Evolutionary conservation across 2,797 vertebrate genomes (phyloP).

Genomic region (Anas flavirostris): DNA sequence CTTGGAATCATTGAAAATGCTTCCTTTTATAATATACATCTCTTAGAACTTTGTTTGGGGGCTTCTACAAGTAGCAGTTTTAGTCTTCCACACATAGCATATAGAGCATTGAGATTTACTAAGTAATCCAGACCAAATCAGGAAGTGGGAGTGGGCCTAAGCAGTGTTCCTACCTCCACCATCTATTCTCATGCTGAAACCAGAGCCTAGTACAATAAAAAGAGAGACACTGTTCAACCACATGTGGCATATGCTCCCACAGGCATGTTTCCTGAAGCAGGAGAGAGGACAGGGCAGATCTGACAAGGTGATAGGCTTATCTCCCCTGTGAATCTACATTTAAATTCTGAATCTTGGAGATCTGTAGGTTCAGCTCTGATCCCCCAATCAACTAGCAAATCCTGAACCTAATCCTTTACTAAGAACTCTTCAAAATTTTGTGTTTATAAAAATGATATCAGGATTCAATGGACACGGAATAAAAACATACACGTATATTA

Average conservation of each 20-base stretch:
- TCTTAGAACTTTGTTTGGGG: background rate
- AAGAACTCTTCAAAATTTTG: background rate
- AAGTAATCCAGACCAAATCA: background rate
- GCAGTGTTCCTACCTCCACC: background rate
- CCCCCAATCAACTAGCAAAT: background rate
- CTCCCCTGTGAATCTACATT: background rate
- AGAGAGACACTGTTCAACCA: background rate
- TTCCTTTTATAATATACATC: background rate
- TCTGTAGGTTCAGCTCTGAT: background rate
- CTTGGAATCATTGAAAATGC: background rate
- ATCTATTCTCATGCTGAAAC: background rate
- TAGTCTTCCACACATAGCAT: background rate
- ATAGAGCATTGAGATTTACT: background rate
- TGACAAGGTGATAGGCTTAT: background rate
- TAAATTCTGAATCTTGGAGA: background rate
- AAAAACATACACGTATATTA: background rate
- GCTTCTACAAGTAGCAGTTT: background rate
- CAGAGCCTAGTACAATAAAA: background rate
- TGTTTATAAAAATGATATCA: background rate
- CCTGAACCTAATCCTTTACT: background rate
- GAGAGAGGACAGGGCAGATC: background rate
- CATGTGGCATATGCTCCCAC: rapidly evolving
- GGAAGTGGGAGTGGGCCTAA: background rate
- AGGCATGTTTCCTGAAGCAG: background rate
- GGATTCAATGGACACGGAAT: background rate